Percentiles rank a stretch among this genome's conserved stretches.
Conservation (phyloP, 2,113 vertebrate species). For the Erinaceus europaeus region DNA sequence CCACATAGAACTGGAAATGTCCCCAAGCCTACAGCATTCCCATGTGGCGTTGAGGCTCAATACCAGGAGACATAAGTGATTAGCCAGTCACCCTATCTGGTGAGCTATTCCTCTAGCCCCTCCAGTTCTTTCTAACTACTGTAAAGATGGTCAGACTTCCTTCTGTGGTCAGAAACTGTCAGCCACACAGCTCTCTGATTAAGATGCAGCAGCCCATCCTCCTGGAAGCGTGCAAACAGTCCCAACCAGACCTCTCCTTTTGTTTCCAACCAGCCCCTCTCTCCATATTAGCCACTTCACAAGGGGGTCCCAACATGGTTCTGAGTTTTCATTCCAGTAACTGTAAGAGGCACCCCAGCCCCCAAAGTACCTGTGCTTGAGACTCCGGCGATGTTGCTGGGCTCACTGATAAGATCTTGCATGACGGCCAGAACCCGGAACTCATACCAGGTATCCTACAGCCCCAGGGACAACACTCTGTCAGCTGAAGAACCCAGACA, state of each 20-base stretch:
- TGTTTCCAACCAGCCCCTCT: not conserved
- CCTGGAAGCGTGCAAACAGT: no score
- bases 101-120: no score
- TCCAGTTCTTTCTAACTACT: no score
- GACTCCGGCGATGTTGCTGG: conserved; percentile 97
- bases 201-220: not conserved
- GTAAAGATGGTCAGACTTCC: not conserved
- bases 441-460: conserved; percentile 98
- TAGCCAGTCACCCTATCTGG: no score
- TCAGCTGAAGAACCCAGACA: not conserved
- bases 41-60: no score
- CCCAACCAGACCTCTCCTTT: no score
- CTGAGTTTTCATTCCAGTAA: no score
- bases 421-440: conserved; percentile 98
- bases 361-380: conserved; percentile 93
- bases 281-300: not conserved
- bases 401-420: conserved; percentile 99
- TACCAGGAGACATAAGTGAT: no score
- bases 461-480: conserved; percentile 32
- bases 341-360: not conserved
- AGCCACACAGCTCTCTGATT: no score
- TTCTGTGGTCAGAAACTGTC: not conserved
- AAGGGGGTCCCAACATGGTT: not conserved
- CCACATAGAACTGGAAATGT: no score
- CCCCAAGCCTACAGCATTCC: no score